Evolutionary conservation across 2,888 invertebrate species (phyloP).

Genomic region (Mellilla xanthometata): DNA sequence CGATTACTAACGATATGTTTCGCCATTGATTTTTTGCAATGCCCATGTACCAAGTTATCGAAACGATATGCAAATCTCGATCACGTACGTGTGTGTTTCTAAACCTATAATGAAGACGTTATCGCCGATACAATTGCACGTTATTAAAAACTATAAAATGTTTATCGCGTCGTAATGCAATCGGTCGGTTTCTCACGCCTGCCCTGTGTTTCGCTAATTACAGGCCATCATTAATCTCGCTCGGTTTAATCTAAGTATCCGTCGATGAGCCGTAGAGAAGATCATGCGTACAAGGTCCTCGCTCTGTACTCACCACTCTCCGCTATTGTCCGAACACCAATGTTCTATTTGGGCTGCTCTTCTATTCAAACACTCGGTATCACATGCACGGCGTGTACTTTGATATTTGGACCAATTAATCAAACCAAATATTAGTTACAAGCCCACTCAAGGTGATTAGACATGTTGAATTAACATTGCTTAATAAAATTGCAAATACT

Average conservation of each 20-base stretch:
- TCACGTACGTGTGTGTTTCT: constrained; percentile 20
- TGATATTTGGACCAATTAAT: constrained; percentile 8
- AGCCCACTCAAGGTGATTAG: neutral
- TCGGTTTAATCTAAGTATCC: constrained; percentile 49
- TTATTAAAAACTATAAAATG: constrained; percentile 34
- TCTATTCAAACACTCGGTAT: constrained; percentile 9
- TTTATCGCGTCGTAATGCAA: constrained; percentile 44
- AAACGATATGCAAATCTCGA: constrained; percentile 19
- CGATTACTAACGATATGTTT: constrained; percentile 29
- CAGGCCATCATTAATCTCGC: constrained; percentile 49
- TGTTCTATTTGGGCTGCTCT: constrained; percentile 33
- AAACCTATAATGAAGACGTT: constrained; percentile 27
- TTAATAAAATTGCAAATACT: neutral
- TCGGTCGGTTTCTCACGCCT: constrained; percentile 47
- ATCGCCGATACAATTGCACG: constrained; percentile 31
- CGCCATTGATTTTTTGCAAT: constrained; percentile 21
- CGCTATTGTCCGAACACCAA: constrained; percentile 42
- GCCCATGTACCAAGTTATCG: constrained; percentile 8
- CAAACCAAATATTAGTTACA: constrained; percentile 3
- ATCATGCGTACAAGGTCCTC: constrained; percentile 47
- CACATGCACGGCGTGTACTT: neutral
- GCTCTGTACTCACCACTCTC: constrained; percentile 39
- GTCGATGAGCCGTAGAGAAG: constrained; percentile 35
- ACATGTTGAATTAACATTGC: neutral
- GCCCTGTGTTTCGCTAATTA: constrained; percentile 44